Base-by-base conservation (phyloP, 2,797 vertebrate genomes). In the Gambelia wislizenii region DNA sequence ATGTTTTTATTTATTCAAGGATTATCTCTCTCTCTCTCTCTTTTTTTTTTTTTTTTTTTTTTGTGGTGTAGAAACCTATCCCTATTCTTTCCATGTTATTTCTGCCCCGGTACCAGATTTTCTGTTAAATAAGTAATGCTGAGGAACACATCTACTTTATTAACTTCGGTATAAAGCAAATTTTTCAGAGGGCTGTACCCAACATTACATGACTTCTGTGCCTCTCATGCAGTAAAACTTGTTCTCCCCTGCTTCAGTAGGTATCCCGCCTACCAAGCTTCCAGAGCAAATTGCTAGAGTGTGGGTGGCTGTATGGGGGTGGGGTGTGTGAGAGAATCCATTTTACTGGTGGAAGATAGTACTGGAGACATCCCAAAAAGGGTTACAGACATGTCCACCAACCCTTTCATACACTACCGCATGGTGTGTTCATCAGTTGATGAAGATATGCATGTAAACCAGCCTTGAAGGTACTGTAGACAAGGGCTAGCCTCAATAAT, bases 401-500 rank as follows among this genome's bases (percentile, higher is more conserved):
- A 56, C 36, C 39, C 39, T 61, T 42, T 75, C n/a, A 36, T 47
- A 84, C 33, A 61, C 22, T n/a, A 18, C 6, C 42, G 30, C 47
- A 39, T 47, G 72, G 42, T 47, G 54, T 75, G 10, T 77, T 39
- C 27, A 85, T 59, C 16, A 4, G 52, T 20, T 77, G 74, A 49
- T 47, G 18, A 69, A 49, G 7, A 42, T 61, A 36, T 25, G 9
- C 20, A 47, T 69, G 47, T 39, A 77, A 87, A 36, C 33, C 44
- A 36, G 7, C 47, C 49, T 64, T 70, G 56, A 36, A 6, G 49
- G 27, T 16, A 59, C 33, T 78, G 52, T 30, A 69, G 74, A 77
- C n/a, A 83, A 88, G 72, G 87, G 87, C 59, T 83, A 77, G 25
- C 27, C n/a, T 76, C 3, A 20, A 33, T 30, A 13, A 56, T n/a